phyloP scores from a whole-genome alignment of 2,888 invertebrate genomes.

The Rhagium mordax region DNA sequence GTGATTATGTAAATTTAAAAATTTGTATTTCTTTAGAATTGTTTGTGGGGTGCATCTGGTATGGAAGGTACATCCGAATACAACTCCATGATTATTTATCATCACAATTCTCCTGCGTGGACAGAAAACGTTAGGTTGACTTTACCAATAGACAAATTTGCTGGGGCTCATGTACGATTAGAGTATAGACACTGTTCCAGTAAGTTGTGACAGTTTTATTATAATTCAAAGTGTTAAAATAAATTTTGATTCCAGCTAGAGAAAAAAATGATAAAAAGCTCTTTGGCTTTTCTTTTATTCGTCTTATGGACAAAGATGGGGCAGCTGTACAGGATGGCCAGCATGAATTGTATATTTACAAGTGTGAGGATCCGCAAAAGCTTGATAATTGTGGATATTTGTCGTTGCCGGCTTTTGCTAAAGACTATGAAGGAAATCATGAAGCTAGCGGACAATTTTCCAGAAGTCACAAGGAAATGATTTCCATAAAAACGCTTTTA shows the following conservation, averaged over 20 bases:
- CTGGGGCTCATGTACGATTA: slow-evolving; percentile 91
- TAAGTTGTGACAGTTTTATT: slow-evolving; percentile 71
- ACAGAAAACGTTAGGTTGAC: slow-evolving; percentile 90
- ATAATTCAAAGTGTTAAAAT: too few relatives aligned
- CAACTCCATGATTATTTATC: slow-evolving; percentile 92
- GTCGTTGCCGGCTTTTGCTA: slow-evolving; percentile 76
- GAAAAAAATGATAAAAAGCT: slow-evolving; percentile 93
- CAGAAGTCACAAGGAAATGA: slow-evolving; percentile 87
- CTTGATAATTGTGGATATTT: slow-evolving; percentile 78
- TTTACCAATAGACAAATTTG: slow-evolving; percentile 93
- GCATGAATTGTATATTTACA: slow-evolving; percentile 93
- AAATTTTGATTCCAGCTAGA: slow-evolving; percentile 75
- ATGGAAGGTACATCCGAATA: slow-evolving; percentile 82
- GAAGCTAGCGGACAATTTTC: slow-evolving; percentile 76
- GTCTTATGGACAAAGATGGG: slow-evolving; percentile 92
- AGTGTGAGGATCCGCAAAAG: slow-evolving; percentile 88
- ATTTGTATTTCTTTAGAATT: slow-evolving; percentile 74
- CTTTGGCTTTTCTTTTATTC: slow-evolving; percentile 92
- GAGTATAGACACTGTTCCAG: slow-evolving; percentile 96
- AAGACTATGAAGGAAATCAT: slow-evolving; percentile 76
- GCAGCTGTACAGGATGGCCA: slow-evolving; percentile 90
- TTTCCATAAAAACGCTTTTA: slow-evolving; percentile 85
- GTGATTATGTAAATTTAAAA: too few relatives aligned
- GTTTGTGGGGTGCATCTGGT: slow-evolving; percentile 91
- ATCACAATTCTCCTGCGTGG: slow-evolving; percentile 95